phyloP scores from a whole-genome alignment of 2,113 vertebrate species.

The Anser brachyrhynchus region DNA sequence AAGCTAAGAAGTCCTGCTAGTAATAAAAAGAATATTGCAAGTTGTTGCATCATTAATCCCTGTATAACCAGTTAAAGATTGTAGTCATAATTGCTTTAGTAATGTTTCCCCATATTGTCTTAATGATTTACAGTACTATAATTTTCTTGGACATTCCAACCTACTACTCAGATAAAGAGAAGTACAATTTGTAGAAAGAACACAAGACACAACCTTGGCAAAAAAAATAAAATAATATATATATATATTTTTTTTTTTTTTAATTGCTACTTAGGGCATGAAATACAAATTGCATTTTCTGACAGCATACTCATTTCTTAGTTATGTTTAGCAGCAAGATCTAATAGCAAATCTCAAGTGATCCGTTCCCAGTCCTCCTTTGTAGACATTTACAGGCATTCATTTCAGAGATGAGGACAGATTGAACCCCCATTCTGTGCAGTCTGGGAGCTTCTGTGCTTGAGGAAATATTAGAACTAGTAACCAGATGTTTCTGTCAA shows the following conservation, averaged over 20 bases:
- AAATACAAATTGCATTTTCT: neutral
- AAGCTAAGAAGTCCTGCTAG: conserved; percentile 49
- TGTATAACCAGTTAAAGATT: conserved; percentile 47
- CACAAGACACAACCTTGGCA: neutral
- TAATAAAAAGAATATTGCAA: conserved; percentile 55
- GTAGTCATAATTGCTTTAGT: conserved; percentile 46
- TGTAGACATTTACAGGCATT: neutral
- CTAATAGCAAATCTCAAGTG: neutral
- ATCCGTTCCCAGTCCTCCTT: neutral
- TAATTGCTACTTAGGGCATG: neutral
- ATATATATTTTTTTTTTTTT: too few relatives aligned
- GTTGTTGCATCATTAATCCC: conserved; percentile 49
- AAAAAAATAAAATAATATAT: neutral
- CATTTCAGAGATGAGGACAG: neutral
- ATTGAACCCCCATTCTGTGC: neutral
- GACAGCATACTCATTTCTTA: neutral
- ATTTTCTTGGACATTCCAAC: neutral
- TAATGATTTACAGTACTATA: conserved; percentile 17
- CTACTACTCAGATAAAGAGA: neutral
- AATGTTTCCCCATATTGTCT: conserved; percentile 22
- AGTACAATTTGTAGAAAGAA: neutral
- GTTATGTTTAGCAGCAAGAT: neutral
- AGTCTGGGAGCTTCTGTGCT: neutral
- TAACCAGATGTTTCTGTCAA: neutral
- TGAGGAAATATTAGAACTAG: neutral